phyloP scores from a whole-genome alignment of 2,888 invertebrate genomes.

The Linnaemya vulpina region DNA sequence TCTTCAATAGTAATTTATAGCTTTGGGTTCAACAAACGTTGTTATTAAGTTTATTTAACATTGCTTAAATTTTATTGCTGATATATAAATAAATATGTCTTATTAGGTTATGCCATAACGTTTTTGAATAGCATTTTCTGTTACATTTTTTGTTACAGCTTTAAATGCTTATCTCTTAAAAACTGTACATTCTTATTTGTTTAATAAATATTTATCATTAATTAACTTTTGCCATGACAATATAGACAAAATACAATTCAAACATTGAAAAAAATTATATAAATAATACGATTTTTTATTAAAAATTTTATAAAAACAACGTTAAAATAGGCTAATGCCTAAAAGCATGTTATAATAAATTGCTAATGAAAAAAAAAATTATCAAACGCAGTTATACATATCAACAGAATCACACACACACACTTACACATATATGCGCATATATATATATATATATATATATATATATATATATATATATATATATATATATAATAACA shows the following conservation, averaged over 20 bases:
- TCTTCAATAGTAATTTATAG: too few relatives aligned
- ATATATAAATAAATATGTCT: too few relatives aligned
- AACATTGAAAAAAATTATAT: slow-evolving; percentile 18
- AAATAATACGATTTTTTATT: slow-evolving; percentile 27
- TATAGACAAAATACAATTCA: slow-evolving; percentile 15
- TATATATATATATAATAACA: slow-evolving; percentile 45
- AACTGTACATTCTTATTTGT: slow-evolving; percentile 6
- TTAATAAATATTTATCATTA: slow-evolving; percentile 62
- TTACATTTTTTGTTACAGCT: too few relatives aligned
- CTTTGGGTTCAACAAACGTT: too few relatives aligned
- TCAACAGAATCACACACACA: background rate
- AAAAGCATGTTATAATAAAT: slow-evolving; percentile 62
- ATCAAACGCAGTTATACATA: background rate
- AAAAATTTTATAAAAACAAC: slow-evolving; percentile 28
- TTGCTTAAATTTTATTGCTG: too few relatives aligned
- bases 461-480: background rate
- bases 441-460: background rate
- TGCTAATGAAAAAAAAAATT: slow-evolving; percentile 11
- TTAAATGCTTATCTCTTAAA: background rate
- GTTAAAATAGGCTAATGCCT: slow-evolving; percentile 53
- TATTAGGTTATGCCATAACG: too few relatives aligned
- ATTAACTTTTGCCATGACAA: slow-evolving; percentile 59
- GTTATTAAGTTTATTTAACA: too few relatives aligned
- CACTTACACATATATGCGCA: slow-evolving; percentile 2
- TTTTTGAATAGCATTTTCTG: too few relatives aligned